Evolutionary conservation across 2,113 vertebrate species (phyloP), one percentile per base, ranked within the genome.

Genomic region (Micronycteris hirsuta): DNA sequence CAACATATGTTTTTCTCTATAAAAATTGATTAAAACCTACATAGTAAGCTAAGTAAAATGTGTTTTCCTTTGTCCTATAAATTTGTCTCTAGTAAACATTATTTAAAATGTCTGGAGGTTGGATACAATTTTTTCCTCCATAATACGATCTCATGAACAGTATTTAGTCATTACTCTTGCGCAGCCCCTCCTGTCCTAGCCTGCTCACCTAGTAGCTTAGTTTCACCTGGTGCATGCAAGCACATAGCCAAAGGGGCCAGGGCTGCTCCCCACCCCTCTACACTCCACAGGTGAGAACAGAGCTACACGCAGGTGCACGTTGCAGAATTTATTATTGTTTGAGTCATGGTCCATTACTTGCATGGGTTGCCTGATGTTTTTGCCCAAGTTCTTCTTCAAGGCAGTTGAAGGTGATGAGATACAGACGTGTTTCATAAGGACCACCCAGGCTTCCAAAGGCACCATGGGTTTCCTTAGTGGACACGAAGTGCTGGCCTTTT

Each of bases 211-310:
- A 14, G 20, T 5, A 11, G 58, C 4, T 70, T 26, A 17, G 17
- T 65, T 56, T 28, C 6, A 12, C 16, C 20, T 0, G 7, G 4
- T 3, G 0, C 4, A 2, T 0, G 7, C 38, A 58, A 26, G 22
- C 24, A 5, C 6, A 0, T 2, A 10, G 13, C 11, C 14, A 4
- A 9, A 20, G 24, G n/a, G 5, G 20, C 6, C 28, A 0, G 2
- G n/a, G 17, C 26, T 19, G 3, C 28, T 12, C 2, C 49, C 9
- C 33, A 0, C 0, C 7, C 26, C n/a, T 9, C 36, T 14, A 0
- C 11, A 15, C 24, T 33, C 31, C 8, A 12, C n/a, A 10, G 0
- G 26, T 24, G 4, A 22, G 47, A 83, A 13, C 24, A 10, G 17
- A 74, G 45, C 47, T 8, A 17, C 56, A 4, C 24, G 28, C 17